phyloP scores from a whole-genome alignment of 2,888 invertebrate species.

The Sepioteuthis lessoniana region DNA sequence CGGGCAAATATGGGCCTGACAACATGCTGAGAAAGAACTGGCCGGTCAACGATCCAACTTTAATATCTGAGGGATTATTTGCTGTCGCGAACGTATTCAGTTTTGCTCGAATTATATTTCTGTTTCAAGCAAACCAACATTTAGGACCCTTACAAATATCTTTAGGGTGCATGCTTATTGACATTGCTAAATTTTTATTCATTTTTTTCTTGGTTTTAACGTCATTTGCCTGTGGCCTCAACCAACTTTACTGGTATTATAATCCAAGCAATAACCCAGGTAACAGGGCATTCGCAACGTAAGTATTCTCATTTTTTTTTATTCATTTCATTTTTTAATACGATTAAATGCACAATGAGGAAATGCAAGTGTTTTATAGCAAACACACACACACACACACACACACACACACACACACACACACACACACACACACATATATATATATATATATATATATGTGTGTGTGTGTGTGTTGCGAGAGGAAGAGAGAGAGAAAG shows the following conservation, averaged over 20 bases:
- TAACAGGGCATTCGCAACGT: slow-evolving; percentile 67
- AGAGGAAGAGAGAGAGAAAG: no score
- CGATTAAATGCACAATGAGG: no score
- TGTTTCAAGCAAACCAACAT: slow-evolving; percentile 78
- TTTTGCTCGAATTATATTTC: slow-evolving; percentile 78
- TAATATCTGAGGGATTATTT: slow-evolving; percentile 78
- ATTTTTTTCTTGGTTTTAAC: slow-evolving; percentile 77
- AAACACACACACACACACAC: no score
- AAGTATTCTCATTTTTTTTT: slow-evolving; percentile 54
- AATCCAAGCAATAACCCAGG: slow-evolving; percentile 62
- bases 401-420: no score
- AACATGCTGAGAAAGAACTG: slow-evolving; percentile 75
- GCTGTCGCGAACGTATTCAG: slow-evolving; percentile 79
- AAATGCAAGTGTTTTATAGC: no score
- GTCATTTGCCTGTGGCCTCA: slow-evolving; percentile 80
- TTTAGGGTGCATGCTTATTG: slow-evolving; percentile 78
- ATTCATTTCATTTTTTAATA: neutral
- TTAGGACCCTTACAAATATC: slow-evolving; percentile 78
- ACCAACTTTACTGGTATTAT: slow-evolving; percentile 81
- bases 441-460: no score
- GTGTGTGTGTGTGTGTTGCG: no score
- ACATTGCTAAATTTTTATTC: slow-evolving; percentile 78
- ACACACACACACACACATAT: no score
- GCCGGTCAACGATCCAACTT: slow-evolving; percentile 78
- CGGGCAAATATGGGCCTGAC: slow-evolving; percentile 72